A percentile compares a stretch with the other conserved stretches of the same genome.
Evolutionary conservation across 1,140 invertebrate species (phyloP).

Genomic region (Macrotrachela quadricornifera): DNA sequence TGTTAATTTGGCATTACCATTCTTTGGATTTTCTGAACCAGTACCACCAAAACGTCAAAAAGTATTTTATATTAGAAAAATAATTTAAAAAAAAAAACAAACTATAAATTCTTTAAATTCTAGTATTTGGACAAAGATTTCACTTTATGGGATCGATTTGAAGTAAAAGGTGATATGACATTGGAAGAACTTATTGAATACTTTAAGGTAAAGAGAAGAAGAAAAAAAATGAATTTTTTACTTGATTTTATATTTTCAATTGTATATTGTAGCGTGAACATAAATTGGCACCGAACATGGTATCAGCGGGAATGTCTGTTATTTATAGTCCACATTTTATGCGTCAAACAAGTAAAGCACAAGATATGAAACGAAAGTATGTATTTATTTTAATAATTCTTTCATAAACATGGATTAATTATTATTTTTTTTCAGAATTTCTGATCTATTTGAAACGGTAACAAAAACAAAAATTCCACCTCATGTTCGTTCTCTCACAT

Average conservation of each 20-base stretch:
- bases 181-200: slow-evolving; percentile 77
- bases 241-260: slow-evolving; percentile 44
- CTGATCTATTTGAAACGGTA: slow-evolving; percentile 73
- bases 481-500: slow-evolving; percentile 71
- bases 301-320: too few relatives aligned
- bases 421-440: slow-evolving; percentile 38
- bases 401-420: too few relatives aligned
- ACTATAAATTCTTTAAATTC: too few relatives aligned
- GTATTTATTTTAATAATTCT: too few relatives aligned
- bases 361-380: too few relatives aligned
- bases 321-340: too few relatives aligned
- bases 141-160: slow-evolving; percentile 94
- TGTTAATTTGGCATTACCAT: slow-evolving; percentile 80
- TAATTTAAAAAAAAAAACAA: too few relatives aligned
- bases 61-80: too few relatives aligned
- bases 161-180: slow-evolving; percentile 77
- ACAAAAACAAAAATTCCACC: slow-evolving; percentile 77
- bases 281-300: too few relatives aligned
- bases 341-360: too few relatives aligned
- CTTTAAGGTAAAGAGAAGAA: slow-evolving; percentile 63
- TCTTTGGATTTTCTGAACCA: slow-evolving; percentile 90
- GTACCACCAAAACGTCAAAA: slow-evolving; percentile 62
- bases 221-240: slow-evolving; percentile 92
- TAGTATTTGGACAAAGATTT: slow-evolving; percentile 75
- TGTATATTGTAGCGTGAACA: slow-evolving; percentile 4